These are phyloP conservation scores for Cataglyphis rosenhaueri DNA, from an alignment of 2,888 invertebrate species.

Conservation along the genomic window DNA sequence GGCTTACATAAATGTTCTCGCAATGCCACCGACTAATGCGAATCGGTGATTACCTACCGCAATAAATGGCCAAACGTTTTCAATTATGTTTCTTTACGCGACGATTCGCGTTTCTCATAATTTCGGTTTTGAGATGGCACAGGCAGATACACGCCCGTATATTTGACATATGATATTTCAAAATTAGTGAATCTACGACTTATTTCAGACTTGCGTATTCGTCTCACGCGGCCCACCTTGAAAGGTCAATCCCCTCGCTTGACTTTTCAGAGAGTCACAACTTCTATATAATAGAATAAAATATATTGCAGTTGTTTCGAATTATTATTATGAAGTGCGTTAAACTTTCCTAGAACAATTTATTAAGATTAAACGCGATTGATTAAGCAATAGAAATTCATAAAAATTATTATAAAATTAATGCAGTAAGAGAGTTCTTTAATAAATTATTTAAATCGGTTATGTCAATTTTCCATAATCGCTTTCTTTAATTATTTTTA, in stretches of 20 bases:
- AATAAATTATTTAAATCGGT: background rate
- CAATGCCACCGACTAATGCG: constrained; percentile 33
- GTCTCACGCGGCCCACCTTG: constrained; percentile 46
- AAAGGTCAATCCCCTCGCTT: constrained; percentile 38
- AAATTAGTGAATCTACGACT: constrained; percentile 1
- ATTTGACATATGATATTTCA: constrained; percentile 13
- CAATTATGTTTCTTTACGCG: constrained; percentile 34
- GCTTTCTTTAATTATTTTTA: background rate
- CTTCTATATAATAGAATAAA: constrained; percentile 2
- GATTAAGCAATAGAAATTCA: background rate
- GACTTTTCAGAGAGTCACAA: constrained; percentile 31
- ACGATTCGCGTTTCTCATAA: constrained; percentile 18
- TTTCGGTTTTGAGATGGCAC: background rate
- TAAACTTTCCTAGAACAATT: background rate
- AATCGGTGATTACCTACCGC: constrained; percentile 2
- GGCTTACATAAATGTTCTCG: constrained; percentile 24
- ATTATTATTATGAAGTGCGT: background rate
- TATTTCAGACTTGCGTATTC: constrained; percentile 33
- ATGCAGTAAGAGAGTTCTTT: background rate
- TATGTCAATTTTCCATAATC: background rate
- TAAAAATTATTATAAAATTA: background rate
- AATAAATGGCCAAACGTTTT: constrained; percentile 20
- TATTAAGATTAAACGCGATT: background rate
- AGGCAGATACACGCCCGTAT: background rate
- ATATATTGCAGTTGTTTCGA: background rate